A percentile compares a stretch with the other conserved stretches of the same genome.
phyloP scores from a whole-genome alignment of 2,888 invertebrate species.

The Thalpophila matura region DNA sequence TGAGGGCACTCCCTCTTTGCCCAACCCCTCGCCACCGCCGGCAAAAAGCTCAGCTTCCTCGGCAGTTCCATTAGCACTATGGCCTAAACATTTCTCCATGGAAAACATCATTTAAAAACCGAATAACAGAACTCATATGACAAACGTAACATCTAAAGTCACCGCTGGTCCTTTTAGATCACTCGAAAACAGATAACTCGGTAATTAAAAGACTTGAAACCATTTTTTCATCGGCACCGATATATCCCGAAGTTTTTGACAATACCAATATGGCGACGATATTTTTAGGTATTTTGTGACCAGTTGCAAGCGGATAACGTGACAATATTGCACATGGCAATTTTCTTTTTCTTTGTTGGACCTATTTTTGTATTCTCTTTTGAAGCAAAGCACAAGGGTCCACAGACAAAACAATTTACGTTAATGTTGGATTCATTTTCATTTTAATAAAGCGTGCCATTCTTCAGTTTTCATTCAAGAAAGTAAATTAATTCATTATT shows the following conservation, averaged over 20 bases:
- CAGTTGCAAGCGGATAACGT: slow-evolving; percentile 79
- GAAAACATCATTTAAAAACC: slow-evolving; percentile 88
- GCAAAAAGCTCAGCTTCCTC: slow-evolving; percentile 79
- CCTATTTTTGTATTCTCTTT: slow-evolving; percentile 28
- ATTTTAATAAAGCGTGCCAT: neutral
- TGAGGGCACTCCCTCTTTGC: slow-evolving; percentile 77
- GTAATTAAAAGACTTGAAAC: slow-evolving; percentile 81
- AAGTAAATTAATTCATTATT: too few species aligned
- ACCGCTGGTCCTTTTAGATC: slow-evolving; percentile 79
- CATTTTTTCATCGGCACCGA: slow-evolving; percentile 88
- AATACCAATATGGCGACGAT: slow-evolving; percentile 91
- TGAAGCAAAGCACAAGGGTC: neutral
- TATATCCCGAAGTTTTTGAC: slow-evolving; percentile 88
- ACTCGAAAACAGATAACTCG: slow-evolving; percentile 80
- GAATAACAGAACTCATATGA: slow-evolving; percentile 81
- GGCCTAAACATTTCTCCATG: slow-evolving; percentile 86
- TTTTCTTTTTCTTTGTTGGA: slow-evolving; percentile 42
- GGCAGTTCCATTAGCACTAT: slow-evolving; percentile 77
- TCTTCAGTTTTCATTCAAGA: too few species aligned
- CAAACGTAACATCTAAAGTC: slow-evolving; percentile 88
- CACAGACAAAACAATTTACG: neutral
- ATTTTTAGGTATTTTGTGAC: slow-evolving; percentile 90
- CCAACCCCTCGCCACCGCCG: slow-evolving; percentile 77
- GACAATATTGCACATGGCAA: slow-evolving; percentile 78
- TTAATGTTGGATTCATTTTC: neutral